Percentiles rank a stretch among this genome's conserved stretches.
Conservation (phyloP, 1,140 invertebrate species). For the Periplaneta americana region DNA sequence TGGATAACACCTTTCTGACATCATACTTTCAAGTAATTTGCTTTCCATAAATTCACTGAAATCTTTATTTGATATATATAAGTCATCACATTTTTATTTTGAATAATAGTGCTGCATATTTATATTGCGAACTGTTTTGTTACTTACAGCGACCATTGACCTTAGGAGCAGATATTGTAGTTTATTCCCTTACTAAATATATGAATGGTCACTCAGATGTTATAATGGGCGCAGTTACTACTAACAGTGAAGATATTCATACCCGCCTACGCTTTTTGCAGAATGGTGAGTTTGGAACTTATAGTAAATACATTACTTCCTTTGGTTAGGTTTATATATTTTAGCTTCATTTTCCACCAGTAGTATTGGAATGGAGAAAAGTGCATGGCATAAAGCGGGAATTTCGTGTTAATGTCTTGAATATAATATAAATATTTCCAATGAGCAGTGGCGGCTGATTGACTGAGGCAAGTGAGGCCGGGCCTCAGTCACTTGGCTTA, state of each 20-base stretch:
- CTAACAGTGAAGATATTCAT: conserved; percentile 66
- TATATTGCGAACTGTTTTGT: neutral
- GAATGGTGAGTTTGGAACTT: conserved; percentile 78
- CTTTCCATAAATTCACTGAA: conserved; percentile 6
- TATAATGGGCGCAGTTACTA: conserved; percentile 87
- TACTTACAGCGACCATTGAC: conserved; percentile 68
- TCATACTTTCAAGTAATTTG: conserved; percentile 79
- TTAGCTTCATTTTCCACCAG: too few species aligned
- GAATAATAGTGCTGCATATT: neutral
- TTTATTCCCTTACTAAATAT: conserved; percentile 96
- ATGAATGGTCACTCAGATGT: conserved; percentile 98
- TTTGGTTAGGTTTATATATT: too few species aligned
- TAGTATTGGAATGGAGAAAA: too few species aligned
- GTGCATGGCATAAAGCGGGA: too few species aligned
- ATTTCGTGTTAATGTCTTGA: too few species aligned
- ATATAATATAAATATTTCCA: too few species aligned
- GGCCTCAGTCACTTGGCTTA: too few species aligned
- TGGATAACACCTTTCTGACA: conserved; percentile 97
- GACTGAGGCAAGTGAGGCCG: too few species aligned
- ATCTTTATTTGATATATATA: neutral
- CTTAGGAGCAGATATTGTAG: conserved; percentile 85
- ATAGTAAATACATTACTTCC: too few species aligned
- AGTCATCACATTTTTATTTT: neutral
- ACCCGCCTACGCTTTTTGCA: conserved; percentile 78
- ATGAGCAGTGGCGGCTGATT: too few species aligned